Conservation (phyloP, 2,888 invertebrate species). For the Lasioglossum villosulum region DNA sequence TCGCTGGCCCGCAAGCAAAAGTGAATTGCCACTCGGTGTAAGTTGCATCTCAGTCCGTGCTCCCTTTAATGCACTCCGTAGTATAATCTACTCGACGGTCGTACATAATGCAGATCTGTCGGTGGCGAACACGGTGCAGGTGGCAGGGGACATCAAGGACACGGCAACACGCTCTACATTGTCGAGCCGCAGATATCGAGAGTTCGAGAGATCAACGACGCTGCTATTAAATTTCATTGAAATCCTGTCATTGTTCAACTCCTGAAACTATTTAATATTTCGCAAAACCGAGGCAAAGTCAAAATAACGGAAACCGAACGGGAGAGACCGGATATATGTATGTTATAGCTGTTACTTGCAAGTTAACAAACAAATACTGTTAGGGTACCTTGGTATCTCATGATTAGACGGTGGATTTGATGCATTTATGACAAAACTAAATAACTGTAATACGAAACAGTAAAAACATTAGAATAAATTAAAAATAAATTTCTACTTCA, state of each 20-base stretch:
- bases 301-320: not conserved
- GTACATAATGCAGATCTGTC: slow-evolving; percentile 46
- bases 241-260: not conserved
- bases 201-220: slow-evolving; percentile 42
- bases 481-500: no score
- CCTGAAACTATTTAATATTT: slow-evolving; percentile 5
- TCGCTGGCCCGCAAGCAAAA: not conserved
- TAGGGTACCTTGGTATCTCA: no score
- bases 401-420: no score
- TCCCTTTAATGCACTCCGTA: slow-evolving; percentile 43
- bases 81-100: slow-evolving; percentile 47
- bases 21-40: slow-evolving; percentile 12
- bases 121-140: slow-evolving; percentile 44
- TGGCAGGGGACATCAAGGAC: slow-evolving; percentile 56
- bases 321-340: not conserved
- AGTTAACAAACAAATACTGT: not conserved
- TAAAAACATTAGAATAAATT: no score
- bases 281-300: not conserved
- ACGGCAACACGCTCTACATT: slow-evolving; percentile 52
- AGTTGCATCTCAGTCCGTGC: slow-evolving; percentile 14
- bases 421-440: no score
- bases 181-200: slow-evolving; percentile 48
- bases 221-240: slow-evolving; percentile 59
- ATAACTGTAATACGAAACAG: no score
- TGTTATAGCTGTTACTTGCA: not conserved